A percentile compares a stretch with the other conserved stretches of the same genome.
These are phyloP conservation scores for Amazona vittata DNA, from an alignment of 2,113 vertebrate genomes.

Conservation along the genomic window DNA sequence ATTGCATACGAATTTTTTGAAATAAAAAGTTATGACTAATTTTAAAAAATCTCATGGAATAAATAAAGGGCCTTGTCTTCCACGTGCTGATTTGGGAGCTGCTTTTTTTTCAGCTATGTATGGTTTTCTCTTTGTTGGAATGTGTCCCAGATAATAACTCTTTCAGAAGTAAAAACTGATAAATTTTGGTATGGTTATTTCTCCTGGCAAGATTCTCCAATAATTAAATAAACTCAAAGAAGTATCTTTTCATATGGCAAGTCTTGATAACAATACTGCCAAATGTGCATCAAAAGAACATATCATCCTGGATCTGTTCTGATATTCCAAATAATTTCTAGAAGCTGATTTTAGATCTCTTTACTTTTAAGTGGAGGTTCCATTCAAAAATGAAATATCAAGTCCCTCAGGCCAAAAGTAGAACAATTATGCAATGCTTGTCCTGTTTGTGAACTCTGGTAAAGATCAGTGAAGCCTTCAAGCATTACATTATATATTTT, in stretches of 20 bases:
- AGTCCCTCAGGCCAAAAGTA: neutral
- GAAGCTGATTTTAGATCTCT: neutral
- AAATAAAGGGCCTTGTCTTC: neutral
- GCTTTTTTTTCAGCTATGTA: neutral
- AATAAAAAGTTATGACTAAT: neutral
- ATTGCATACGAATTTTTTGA: neutral
- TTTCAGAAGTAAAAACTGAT: slow-evolving; percentile 2
- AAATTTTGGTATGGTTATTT: slow-evolving; percentile 2
- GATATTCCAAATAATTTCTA: neutral
- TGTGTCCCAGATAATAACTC: neutral
- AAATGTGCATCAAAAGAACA: slow-evolving; percentile 16
- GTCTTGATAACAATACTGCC: neutral
- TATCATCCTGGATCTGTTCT: neutral
- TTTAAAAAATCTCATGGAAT: neutral
- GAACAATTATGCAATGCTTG: neutral
- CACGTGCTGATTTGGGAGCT: neutral
- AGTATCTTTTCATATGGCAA: neutral
- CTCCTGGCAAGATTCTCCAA: neutral
- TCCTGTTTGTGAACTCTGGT: slow-evolving; percentile 39
- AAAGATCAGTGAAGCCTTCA: slow-evolving; percentile 19
- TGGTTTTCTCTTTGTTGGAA: neutral
- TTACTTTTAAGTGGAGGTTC: neutral
- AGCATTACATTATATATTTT: neutral
- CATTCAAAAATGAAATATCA: slow-evolving; percentile 18
- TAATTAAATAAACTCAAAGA: neutral